Evolutionary conservation across 2,113 vertebrate genomes (phyloP).

Genomic region (Hyperoodon ampullatus): DNA sequence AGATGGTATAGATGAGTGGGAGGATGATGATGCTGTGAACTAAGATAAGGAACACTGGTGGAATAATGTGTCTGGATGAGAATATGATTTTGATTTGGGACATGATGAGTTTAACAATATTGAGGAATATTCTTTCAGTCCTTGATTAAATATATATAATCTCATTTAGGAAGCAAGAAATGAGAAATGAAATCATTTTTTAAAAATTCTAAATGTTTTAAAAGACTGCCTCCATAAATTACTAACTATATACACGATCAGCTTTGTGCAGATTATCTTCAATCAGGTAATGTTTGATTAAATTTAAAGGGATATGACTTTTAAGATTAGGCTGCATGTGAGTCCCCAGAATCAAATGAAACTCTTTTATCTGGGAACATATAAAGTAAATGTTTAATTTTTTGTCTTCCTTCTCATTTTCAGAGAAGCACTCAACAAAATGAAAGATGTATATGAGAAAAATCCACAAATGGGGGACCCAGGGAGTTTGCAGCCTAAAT

Average conservation of each 20-base stretch:
- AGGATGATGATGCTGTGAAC: not conserved
- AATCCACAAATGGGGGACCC: conserved; percentile 99
- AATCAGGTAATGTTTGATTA: conserved; percentile 34
- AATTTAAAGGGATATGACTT: conserved; percentile 24
- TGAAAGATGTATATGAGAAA: conserved; percentile 99
- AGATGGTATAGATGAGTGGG: conserved; percentile 30
- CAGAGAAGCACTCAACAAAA: conserved; percentile 99
- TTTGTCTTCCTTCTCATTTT: conserved; percentile 45
- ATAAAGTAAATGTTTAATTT: conserved; percentile 49
- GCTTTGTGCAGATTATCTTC: conserved; percentile 34
- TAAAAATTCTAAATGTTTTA: conserved; percentile 24
- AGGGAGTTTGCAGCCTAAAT: conserved; percentile 95
- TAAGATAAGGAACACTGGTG: not conserved
- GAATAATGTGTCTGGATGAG: not conserved
- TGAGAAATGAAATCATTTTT: not conserved
- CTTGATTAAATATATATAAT: conserved; percentile 12
- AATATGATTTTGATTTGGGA: conserved; percentile 3
- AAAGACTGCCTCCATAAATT: conserved; percentile 30
- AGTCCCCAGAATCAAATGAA: not conserved
- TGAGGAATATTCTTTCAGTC: conserved; percentile 46
- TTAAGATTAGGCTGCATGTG: not conserved
- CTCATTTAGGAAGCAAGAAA: conserved; percentile 14
- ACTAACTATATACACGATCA: not conserved
- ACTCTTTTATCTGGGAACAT: not conserved
- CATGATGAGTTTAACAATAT: conserved; percentile 24